These are phyloP conservation scores for Microplitis manilae DNA, from an alignment of 2,888 invertebrate species.

Conservation along the genomic window DNA sequence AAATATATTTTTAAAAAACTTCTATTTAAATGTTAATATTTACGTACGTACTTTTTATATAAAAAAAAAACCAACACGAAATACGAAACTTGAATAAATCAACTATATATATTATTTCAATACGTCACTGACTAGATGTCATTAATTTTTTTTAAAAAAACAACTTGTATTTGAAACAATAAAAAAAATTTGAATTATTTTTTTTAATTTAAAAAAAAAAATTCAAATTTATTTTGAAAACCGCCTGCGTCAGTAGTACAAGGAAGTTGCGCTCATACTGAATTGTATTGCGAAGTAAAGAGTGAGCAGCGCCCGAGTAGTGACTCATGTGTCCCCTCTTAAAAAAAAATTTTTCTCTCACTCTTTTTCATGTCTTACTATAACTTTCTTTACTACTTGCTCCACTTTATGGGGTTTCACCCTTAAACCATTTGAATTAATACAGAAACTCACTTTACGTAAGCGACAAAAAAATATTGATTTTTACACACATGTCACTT, in stretches of 20 bases:
- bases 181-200: too few species aligned
- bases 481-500: too few species aligned
- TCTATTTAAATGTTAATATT: neutral
- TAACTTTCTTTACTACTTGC: neutral
- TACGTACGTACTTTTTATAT: neutral
- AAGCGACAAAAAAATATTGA: too few species aligned
- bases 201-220: neutral
- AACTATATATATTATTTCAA: neutral
- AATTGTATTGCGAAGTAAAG: slow-evolving; percentile 3
- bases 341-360: neutral
- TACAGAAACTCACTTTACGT: too few species aligned
- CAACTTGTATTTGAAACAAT: neutral
- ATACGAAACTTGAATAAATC: neutral
- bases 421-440: neutral
- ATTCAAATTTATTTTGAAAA: neutral
- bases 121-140: neutral
- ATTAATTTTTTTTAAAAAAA: neutral
- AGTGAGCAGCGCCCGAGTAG: slow-evolving; percentile 32
- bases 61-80: neutral
- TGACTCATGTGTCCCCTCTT: slow-evolving; percentile 33
- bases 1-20: too few species aligned
- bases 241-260: slow-evolving; percentile 32
- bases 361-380: neutral
- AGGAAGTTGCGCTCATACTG: slow-evolving; percentile 42
- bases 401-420: neutral